phyloP scores from a whole-genome alignment of 2,797 vertebrate species.

The Anomalospiza imberbis region DNA sequence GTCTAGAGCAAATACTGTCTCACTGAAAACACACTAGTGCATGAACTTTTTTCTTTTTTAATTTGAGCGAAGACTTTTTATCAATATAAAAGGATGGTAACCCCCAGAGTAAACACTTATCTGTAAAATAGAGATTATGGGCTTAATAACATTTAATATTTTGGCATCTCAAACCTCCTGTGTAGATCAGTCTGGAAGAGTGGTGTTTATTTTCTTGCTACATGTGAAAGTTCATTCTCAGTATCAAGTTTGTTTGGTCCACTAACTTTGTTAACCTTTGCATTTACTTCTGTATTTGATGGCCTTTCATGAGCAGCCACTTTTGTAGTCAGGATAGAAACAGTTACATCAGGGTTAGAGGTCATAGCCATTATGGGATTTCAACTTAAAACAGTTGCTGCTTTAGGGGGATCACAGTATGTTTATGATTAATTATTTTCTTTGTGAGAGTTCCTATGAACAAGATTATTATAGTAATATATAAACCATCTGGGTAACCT shows the following conservation, averaged over 20 bases:
- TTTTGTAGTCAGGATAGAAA: conserved; percentile 69
- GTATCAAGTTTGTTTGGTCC: conserved; percentile 85
- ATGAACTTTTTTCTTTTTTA: background rate
- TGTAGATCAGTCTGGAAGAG: conserved; percentile 68
- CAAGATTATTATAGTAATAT: conserved; percentile 66
- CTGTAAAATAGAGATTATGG: conserved; percentile 67
- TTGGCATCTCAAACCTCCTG: conserved; percentile 75
- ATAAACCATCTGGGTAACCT: conserved; percentile 57
- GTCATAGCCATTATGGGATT: conserved; percentile 75
- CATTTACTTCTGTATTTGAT: conserved; percentile 75
- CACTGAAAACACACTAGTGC: background rate
- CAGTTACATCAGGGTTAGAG: conserved; percentile 76
- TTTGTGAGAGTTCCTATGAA: conserved; percentile 69
- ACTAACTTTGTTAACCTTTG: conserved; percentile 82
- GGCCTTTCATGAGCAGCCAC: conserved; percentile 72
- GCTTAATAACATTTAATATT: conserved; percentile 73
- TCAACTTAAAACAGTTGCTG: conserved; percentile 71
- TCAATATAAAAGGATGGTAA: conserved; percentile 66
- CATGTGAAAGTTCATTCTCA: conserved; percentile 81
- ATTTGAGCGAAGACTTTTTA: conserved; percentile 22
- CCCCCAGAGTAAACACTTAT: conserved; percentile 66
- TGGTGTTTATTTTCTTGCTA: conserved; percentile 78
- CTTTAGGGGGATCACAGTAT: conserved; percentile 66
- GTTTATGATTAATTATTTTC: conserved; percentile 75
- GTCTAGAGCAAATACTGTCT: background rate